phyloP scores from a whole-genome alignment of 1,140 invertebrate genomes.

The Akabosia matsudoensis region DNA sequence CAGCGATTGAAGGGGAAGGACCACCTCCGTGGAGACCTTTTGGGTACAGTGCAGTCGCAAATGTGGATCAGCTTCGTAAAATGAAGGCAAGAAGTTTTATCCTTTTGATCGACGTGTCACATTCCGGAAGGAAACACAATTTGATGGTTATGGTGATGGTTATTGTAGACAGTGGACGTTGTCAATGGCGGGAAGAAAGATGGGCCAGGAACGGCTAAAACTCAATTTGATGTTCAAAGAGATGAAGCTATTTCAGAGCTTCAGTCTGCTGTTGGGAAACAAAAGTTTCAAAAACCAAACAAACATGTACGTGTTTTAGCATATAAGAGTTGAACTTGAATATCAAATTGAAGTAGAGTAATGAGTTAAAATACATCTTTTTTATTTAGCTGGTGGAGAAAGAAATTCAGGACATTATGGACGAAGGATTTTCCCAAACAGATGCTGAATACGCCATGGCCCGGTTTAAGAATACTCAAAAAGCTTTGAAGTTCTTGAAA shows the following conservation, averaged over 20 bases:
- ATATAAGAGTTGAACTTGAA: neutral
- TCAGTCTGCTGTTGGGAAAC: neutral
- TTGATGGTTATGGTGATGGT: no score
- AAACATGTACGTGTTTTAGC: constrained; percentile 6
- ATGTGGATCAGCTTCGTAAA: constrained; percentile 28
- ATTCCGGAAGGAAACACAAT: no score
- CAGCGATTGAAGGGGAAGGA: neutral
- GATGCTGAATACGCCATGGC: constrained; percentile 37
- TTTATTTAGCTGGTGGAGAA: constrained; percentile 35
- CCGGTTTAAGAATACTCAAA: constrained; percentile 36
- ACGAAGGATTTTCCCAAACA: constrained; percentile 35
- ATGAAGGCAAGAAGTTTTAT: constrained; percentile 37
- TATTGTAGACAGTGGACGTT: constrained; percentile 34
- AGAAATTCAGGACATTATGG: constrained; percentile 32
- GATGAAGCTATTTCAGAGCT: constrained; percentile 35
- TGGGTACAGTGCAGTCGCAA: constrained; percentile 18
- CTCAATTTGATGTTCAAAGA: constrained; percentile 38
- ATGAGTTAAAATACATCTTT: neutral
- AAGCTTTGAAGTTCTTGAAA: constrained; percentile 33
- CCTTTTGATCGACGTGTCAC: no score
- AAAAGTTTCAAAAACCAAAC: constrained; percentile 24
- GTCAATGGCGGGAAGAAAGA: constrained; percentile 33
- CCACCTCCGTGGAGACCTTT: constrained; percentile 39
- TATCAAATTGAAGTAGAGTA: neutral
- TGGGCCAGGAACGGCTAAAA: constrained; percentile 16